phyloP scores from a whole-genome alignment of 2,888 invertebrate genomes.

The Sinotaia quadrata region DNA sequence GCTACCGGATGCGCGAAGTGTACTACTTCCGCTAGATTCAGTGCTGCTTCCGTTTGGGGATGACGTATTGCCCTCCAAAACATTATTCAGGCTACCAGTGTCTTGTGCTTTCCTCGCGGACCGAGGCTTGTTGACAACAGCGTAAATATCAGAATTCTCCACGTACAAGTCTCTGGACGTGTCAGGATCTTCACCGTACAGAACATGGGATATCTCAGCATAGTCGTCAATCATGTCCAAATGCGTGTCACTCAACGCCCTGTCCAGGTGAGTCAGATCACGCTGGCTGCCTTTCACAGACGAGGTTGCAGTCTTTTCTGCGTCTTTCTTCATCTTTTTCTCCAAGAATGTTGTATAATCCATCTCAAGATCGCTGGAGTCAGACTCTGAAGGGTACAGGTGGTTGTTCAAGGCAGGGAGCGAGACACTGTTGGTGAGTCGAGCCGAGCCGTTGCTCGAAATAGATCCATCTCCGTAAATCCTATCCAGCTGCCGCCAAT shows the following conservation, averaged over 20 bases:
- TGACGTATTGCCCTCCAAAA: background rate
- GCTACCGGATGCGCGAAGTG: background rate
- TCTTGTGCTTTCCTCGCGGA: background rate
- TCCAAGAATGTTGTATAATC: slow-evolving; percentile 38
- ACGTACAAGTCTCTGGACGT: background rate
- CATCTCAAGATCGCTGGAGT: slow-evolving; percentile 26
- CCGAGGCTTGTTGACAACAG: background rate
- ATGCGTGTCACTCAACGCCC: background rate
- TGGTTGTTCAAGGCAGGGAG: slow-evolving; percentile 4
- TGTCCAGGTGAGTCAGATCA: background rate
- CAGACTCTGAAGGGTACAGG: slow-evolving; percentile 16
- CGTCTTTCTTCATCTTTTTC: slow-evolving; percentile 14
- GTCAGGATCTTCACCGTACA: background rate
- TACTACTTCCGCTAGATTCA: slow-evolving; percentile 1
- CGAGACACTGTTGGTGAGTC: background rate
- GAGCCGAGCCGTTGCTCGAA: background rate
- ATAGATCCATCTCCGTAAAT: slow-evolving; percentile 2
- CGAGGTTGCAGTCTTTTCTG: background rate
- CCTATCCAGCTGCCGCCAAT: slow-evolving; percentile 33
- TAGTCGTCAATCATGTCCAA: background rate
- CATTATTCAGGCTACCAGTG: background rate
- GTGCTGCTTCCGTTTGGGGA: background rate
- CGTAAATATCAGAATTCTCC: background rate
- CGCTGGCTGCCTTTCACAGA: background rate
- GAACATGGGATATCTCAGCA: background rate